phyloP scores from a whole-genome alignment of 2,888 invertebrate species.

The Chironomus riparius region DNA sequence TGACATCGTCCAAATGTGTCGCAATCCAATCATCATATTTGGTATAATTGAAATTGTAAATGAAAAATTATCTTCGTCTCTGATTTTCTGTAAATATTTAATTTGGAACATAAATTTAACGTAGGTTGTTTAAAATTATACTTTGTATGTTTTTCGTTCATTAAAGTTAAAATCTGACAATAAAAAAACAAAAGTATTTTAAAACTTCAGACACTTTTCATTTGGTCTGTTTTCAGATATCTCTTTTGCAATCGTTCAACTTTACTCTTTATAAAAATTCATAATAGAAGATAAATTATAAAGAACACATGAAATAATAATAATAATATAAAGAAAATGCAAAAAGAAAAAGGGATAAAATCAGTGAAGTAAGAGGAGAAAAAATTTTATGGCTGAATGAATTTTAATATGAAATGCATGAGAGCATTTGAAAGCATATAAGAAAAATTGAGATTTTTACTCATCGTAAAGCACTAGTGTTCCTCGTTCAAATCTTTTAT shows the following conservation, averaged over 20 bases:
- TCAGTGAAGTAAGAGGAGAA: not conserved
- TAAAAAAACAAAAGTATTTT: too few species aligned
- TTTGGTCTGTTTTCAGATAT: too few species aligned
- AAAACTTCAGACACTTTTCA: too few species aligned
- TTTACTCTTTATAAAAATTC: too few species aligned
- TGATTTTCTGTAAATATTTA: slow-evolving; percentile 49
- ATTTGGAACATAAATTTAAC: not conserved
- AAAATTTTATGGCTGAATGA: slow-evolving; percentile 19
- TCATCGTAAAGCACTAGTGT: too few species aligned
- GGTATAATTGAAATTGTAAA: slow-evolving; percentile 65
- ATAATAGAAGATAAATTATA: too few species aligned
- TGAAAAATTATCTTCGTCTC: slow-evolving; percentile 58
- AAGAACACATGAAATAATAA: not conserved
- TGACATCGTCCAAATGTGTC: slow-evolving; percentile 88
- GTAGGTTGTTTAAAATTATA: too few species aligned
- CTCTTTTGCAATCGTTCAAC: too few species aligned
- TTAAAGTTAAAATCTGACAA: too few species aligned
- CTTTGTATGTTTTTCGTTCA: too few species aligned
- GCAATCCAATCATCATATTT: slow-evolving; percentile 70
- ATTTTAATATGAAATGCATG: slow-evolving; percentile 17
- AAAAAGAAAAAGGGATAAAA: not conserved
- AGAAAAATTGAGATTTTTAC: too few species aligned
- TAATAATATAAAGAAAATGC: not conserved
- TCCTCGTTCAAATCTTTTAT: too few species aligned
- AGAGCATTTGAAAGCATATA: not conserved